A percentile compares a stretch with the other conserved stretches of the same genome.
These are phyloP conservation scores for Drosophila atripex DNA, from an alignment of 2,888 invertebrate species.

Conservation along the genomic window DNA sequence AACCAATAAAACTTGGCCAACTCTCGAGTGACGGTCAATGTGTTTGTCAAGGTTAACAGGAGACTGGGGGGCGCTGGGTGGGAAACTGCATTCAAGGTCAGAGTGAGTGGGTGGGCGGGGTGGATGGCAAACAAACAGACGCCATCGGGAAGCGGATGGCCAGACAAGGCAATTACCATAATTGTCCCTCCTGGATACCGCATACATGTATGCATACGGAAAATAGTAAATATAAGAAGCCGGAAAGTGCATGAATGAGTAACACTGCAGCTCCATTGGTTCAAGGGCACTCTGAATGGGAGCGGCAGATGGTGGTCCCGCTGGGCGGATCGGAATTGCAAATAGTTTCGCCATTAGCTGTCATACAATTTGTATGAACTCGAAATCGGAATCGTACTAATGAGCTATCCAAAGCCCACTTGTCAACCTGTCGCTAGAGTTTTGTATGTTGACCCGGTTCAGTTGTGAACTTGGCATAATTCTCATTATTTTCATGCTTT, in stretches of 20 bases:
- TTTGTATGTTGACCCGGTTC: constrained; percentile 47
- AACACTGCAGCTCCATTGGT: constrained; percentile 14
- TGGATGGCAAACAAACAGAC: constrained; percentile 17
- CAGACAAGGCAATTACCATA: constrained; percentile 56
- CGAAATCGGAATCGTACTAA: constrained; percentile 34
- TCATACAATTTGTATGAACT: constrained; percentile 33
- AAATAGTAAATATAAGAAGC: constrained; percentile 10
- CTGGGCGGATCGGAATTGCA: constrained; percentile 11
- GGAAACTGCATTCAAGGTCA: constrained; percentile 34
- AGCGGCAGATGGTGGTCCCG: constrained; percentile 9
- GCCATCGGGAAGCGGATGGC: constrained; percentile 7
- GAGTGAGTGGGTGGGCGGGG: constrained; percentile 5
- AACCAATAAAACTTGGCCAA: constrained; percentile 69
- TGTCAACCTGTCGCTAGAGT: constrained; percentile 45
- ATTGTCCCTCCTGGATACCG: constrained; percentile 21
- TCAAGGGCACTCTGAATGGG: constrained; percentile 18
- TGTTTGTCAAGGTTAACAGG: constrained; percentile 47
- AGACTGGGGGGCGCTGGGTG: not conserved
- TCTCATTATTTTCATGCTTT: constrained; percentile 29
- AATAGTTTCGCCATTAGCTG: constrained; percentile 34
- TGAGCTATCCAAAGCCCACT: constrained; percentile 44
- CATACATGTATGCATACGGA: constrained; percentile 5
- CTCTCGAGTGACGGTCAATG: constrained; percentile 55
- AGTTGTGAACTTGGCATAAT: constrained; percentile 63
- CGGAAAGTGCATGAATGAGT: constrained; percentile 22